phyloP scores from a whole-genome alignment of 2,888 invertebrate genomes.

The Diadromus collaris region DNA sequence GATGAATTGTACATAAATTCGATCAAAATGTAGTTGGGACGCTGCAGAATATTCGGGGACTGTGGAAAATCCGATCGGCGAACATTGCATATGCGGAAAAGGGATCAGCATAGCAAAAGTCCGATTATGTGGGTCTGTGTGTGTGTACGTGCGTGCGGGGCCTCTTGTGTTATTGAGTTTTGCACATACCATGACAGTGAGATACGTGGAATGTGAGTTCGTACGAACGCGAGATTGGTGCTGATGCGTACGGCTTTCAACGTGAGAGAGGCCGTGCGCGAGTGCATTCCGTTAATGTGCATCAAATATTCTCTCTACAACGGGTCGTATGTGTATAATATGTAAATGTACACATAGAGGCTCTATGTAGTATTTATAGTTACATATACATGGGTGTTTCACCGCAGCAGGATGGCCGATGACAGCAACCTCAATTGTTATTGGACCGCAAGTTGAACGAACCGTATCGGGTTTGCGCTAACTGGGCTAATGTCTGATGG shows the following conservation, averaged over 20 bases:
- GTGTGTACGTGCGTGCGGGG: not conserved
- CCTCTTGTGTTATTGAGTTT: not conserved
- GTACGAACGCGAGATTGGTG: conserved; percentile 4
- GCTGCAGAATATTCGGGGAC: not conserved
- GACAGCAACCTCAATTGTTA: conserved; percentile 61
- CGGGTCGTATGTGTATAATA: conserved; percentile 40
- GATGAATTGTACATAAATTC: not conserved
- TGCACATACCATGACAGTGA: not conserved
- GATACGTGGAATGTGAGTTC: conserved; percentile 16
- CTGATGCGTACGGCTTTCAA: conserved; percentile 32
- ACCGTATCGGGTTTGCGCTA: conserved; percentile 62
- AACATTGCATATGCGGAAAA: not conserved
- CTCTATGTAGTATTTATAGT: conserved; percentile 20
- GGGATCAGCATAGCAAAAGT: not conserved
- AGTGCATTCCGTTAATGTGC: conserved; percentile 58
- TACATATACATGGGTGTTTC: conserved; percentile 18
- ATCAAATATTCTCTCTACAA: conserved; percentile 55
- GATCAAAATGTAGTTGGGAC: not conserved
- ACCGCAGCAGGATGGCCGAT: conserved; percentile 32
- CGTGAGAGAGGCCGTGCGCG: conserved; percentile 24
- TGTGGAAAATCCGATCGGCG: conserved; percentile 3
- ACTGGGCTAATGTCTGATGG: conserved; percentile 65
- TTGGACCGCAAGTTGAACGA: conserved; percentile 62
- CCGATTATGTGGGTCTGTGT: not conserved
- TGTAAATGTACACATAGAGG: conserved; percentile 45